Percentiles rank a stretch among this genome's conserved stretches.
These are phyloP conservation scores for Halictus rubicundus DNA, from an alignment of 1,140 invertebrate species.

Conservation along the genomic window DNA sequence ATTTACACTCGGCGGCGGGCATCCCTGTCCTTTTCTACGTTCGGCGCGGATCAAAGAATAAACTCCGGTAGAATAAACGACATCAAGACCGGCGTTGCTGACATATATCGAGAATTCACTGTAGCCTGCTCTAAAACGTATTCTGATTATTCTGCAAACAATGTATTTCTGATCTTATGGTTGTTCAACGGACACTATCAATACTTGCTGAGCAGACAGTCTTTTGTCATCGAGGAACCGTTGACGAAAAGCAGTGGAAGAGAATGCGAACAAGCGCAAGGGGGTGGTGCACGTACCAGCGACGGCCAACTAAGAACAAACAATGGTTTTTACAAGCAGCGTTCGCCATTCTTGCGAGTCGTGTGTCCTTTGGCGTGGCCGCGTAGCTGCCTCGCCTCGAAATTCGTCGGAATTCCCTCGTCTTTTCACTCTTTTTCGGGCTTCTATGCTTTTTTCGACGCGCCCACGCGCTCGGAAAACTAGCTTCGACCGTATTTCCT, in stretches of 20 bases:
- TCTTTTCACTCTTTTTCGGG: constrained; percentile 9
- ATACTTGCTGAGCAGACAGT: neutral
- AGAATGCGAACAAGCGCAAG: neutral
- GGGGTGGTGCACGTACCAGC: neutral
- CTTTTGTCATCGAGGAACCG: constrained; percentile 16
- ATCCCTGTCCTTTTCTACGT: no score
- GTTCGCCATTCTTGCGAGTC: constrained; percentile 15
- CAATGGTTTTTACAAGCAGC: constrained; percentile 28
- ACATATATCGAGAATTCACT: no score
- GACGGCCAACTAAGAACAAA: constrained; percentile 20
- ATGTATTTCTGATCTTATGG: neutral
- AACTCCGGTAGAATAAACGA: no score
- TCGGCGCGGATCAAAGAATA: no score
- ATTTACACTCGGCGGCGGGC: no score
- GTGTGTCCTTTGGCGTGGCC: neutral
- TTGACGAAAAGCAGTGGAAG: constrained; percentile 18
- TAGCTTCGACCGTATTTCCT: neutral
- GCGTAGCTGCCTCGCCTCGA: constrained; percentile 15
- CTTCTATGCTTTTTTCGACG: neutral
- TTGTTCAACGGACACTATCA: neutral
- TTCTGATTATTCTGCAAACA: no score
- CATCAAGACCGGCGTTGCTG: no score
- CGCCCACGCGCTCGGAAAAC: constrained; percentile 35
- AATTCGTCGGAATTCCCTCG: constrained; percentile 17
- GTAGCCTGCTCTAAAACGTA: no score